These are phyloP conservation scores for Porites lobata DNA, from an alignment of 92 coral and sea anemone genomes.

Conservation along the genomic window DNA sequence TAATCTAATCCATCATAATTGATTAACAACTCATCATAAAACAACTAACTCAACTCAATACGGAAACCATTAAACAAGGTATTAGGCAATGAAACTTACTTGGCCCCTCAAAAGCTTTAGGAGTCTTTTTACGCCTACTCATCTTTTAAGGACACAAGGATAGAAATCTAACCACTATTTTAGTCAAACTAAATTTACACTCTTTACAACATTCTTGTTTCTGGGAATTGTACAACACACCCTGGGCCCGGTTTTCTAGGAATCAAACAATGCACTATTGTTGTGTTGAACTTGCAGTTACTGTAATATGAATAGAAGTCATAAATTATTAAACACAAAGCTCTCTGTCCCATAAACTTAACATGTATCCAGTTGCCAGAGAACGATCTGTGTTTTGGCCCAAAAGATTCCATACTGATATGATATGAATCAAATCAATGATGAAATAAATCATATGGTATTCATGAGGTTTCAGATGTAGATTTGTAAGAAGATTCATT, in stretches of 20 bases:
- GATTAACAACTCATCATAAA: too few species aligned
- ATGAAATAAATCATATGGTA: too few species aligned
- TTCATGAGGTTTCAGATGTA: too few species aligned
- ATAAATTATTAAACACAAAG: neutral
- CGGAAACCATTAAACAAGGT: neutral
- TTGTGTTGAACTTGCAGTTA: neutral
- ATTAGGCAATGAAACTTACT: neutral
- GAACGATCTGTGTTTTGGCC: too few species aligned
- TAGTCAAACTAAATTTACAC: neutral
- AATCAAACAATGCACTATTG: conserved; percentile 1
- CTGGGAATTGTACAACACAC: neutral
- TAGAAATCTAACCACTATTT: neutral
- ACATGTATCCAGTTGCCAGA: too few species aligned
- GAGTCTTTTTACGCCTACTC: neutral
- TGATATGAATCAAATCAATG: too few species aligned
- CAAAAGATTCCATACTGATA: too few species aligned
- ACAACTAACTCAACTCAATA: neutral
- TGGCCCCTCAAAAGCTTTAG: neutral
- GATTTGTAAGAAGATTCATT: too few species aligned
- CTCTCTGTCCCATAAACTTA: neutral
- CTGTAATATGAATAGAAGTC: neutral
- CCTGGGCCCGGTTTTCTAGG: conserved; percentile 5
- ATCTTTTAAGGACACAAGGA: neutral
- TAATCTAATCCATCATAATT: too few species aligned
- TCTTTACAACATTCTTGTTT: neutral